Conservation (phyloP, 2,113 vertebrate species). For the Nanorana parkeri region DNA sequence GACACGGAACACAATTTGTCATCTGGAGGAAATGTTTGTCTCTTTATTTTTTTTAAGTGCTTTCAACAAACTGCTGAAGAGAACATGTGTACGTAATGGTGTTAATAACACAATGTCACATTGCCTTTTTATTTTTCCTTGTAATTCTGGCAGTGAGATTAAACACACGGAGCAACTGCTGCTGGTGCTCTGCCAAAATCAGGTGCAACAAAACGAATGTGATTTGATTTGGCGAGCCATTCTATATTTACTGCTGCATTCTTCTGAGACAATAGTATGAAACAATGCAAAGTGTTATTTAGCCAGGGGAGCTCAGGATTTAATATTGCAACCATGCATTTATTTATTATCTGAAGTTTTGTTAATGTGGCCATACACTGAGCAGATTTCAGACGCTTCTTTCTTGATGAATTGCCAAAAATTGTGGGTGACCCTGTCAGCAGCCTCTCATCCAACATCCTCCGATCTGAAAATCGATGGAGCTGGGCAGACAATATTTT, state of each 20-base stretch:
- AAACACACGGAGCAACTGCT: constrained; percentile 17
- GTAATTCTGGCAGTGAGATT: constrained; percentile 42
- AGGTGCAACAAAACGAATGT: constrained; percentile 53
- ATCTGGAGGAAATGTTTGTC: constrained; percentile 13
- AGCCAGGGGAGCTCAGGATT: constrained; percentile 31
- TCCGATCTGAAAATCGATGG: too few relatives aligned
- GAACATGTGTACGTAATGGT: constrained; percentile 36
- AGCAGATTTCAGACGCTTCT: too few relatives aligned
- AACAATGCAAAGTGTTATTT: constrained; percentile 40
- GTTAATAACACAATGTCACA: constrained; percentile 41
- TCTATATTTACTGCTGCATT: constrained; percentile 43
- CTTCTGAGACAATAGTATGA: constrained; percentile 51
- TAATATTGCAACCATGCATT: constrained; percentile 35
- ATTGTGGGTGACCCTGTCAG: too few relatives aligned
- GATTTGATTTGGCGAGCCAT: constrained; percentile 51
- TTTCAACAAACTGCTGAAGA: constrained; percentile 25
- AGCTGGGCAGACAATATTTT: too few relatives aligned
- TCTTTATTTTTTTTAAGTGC: background rate
- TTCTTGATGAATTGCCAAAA: too few relatives aligned
- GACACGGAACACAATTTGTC: background rate
- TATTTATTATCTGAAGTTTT: constrained; percentile 18
- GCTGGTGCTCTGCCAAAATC: constrained; percentile 46
- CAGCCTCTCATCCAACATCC: too few relatives aligned
- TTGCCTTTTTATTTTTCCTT: constrained; percentile 31
- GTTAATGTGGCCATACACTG: too few relatives aligned